Percentiles rank a stretch among this genome's conserved stretches.
phyloP scores from a whole-genome alignment of 2,797 vertebrate genomes.

The Trachops cirrhosus region DNA sequence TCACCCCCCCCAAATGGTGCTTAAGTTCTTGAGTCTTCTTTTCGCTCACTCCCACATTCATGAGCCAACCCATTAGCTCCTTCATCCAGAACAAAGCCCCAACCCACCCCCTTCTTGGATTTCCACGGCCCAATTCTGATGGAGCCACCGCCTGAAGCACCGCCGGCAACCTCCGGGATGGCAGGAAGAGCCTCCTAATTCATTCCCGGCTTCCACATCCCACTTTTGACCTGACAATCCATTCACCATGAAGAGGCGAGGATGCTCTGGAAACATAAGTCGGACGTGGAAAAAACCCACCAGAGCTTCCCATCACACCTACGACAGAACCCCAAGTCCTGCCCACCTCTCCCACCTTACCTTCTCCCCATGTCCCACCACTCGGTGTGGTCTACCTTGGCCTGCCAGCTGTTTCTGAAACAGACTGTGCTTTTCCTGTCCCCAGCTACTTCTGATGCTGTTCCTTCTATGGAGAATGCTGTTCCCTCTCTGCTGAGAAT shows the following conservation, averaged over 20 bases:
- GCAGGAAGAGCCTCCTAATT: neutral
- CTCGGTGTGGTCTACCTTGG: too few species aligned
- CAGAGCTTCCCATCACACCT: neutral
- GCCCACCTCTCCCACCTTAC: neutral
- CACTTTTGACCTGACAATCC: neutral
- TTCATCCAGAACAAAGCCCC: neutral
- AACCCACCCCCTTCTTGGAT: neutral
- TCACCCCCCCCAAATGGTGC: too few species aligned
- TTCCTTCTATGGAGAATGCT: neutral
- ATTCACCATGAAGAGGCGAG: neutral
- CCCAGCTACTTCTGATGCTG: neutral
- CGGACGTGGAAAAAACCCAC: neutral
- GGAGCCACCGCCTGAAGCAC: too few species aligned
- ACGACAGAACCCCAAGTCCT: too few species aligned
- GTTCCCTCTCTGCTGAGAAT: neutral
- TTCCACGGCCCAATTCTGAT: neutral
- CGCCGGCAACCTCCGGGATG: accelerated
- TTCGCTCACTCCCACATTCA: neutral
- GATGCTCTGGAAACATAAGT: neutral
- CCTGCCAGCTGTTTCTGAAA: neutral
- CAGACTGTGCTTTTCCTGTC: neutral
- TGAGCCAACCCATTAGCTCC: neutral
- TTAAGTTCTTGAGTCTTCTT: neutral
- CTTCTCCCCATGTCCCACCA: neutral
- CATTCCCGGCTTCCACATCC: neutral